Conservation (phyloP, 1,140 invertebrate species). For the Drosophila navojoa region DNA sequence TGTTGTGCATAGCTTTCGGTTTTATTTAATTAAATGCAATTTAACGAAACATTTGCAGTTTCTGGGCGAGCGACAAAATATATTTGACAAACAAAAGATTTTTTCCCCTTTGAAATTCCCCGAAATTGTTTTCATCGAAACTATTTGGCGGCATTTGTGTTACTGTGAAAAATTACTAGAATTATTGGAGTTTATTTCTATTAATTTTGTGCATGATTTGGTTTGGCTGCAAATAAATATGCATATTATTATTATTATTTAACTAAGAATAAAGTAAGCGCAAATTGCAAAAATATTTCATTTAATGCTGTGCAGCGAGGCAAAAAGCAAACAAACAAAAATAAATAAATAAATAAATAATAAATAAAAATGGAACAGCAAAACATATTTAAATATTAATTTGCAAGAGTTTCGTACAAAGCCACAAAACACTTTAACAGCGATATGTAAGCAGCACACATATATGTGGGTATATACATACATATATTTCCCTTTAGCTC, state of each 20-base stretch:
- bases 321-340: too few relatives aligned
- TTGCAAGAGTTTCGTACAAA: constrained; percentile 22
- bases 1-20: not conserved
- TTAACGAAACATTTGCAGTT: not conserved
- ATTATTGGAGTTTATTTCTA: not conserved
- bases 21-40: not conserved
- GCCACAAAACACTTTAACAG: not conserved
- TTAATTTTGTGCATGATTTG: not conserved
- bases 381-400: constrained; percentile 34
- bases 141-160: not conserved
- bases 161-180: not conserved
- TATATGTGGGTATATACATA: constrained; percentile 4
- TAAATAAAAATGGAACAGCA: not conserved
- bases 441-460: not conserved
- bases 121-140: not conserved
- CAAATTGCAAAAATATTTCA: constrained; percentile 24
- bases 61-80: not conserved
- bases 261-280: not conserved
- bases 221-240: not conserved
- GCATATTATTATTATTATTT: too few relatives aligned
- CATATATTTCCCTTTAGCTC: not conserved
- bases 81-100: not conserved
- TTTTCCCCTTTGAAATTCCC: not conserved
- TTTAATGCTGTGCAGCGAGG: not conserved
- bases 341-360: not conserved